phyloP scores from a whole-genome alignment of 2,113 vertebrate species.

The Nycticryphes semicollaris region DNA sequence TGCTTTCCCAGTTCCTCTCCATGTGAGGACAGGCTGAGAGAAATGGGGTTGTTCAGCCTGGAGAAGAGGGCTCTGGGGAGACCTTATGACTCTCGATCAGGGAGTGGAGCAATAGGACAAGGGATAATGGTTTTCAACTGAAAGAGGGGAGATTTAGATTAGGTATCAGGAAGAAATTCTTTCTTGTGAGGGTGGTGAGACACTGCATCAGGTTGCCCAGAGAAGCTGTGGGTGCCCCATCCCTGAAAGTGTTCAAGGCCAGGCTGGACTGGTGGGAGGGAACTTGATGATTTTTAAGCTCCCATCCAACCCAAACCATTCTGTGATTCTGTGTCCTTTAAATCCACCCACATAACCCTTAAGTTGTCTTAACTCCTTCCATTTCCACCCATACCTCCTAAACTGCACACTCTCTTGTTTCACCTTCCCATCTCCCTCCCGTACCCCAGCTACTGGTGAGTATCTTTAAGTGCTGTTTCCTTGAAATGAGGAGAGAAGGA shows the following conservation, averaged over 20 bases:
- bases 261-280: neutral
- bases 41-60: neutral
- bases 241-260: neutral
- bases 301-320: neutral
- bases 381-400: neutral
- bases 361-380: neutral
- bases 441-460: neutral
- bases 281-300: neutral
- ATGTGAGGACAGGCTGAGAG: neutral
- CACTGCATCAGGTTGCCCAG: neutral
- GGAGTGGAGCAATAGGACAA: neutral
- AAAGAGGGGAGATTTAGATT: neutral
- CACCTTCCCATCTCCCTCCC: neutral
- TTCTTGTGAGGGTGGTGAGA: neutral
- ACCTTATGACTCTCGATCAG: neutral
- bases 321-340: neutral
- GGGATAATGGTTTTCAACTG: neutral
- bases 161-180: neutral
- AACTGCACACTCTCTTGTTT: neutral
- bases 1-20: slow-evolving; percentile 7
- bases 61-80: neutral
- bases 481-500: neutral
- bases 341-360: neutral
- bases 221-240: neutral
- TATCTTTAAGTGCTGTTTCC: neutral